Percentiles rank a stretch among this genome's conserved stretches.
Conservation (phyloP, 2,888 invertebrate species). For the Amphipyra berbera region DNA sequence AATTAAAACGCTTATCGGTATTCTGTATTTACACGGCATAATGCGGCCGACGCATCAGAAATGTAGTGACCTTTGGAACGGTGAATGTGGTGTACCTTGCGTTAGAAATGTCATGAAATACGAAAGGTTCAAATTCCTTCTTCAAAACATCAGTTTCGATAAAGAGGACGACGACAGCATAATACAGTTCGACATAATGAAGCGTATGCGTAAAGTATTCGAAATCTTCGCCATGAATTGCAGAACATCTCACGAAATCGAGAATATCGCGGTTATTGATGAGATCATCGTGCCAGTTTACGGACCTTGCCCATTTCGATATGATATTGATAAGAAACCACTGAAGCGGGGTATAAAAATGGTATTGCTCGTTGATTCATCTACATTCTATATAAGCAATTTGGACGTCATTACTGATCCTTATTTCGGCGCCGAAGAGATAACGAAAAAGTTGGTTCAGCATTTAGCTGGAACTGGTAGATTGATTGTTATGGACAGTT, state of each 20-base stretch:
- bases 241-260: conserved; percentile 75
- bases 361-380: conserved; percentile 79
- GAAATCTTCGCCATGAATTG: conserved; percentile 86
- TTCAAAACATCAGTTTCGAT: conserved; percentile 80
- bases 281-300: conserved; percentile 82
- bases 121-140: conserved; percentile 79
- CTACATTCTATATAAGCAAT: conserved; percentile 82
- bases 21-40: conserved; percentile 83
- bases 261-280: conserved; percentile 78
- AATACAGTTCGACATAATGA: conserved; percentile 79
- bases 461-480: conserved; percentile 78
- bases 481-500: conserved; percentile 80
- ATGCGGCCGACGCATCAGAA: conserved; percentile 82
- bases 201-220: conserved; percentile 81
- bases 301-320: conserved; percentile 84
- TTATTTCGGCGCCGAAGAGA: conserved; percentile 75
- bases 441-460: conserved; percentile 76
- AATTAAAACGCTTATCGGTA: conserved; percentile 82
- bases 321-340: conserved; percentile 78
- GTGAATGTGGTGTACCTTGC: conserved; percentile 74
- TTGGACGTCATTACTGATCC: conserved; percentile 82
- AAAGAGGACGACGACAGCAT: conserved; percentile 68
- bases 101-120: conserved; percentile 77
- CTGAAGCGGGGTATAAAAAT: conserved; percentile 81
- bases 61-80: conserved; percentile 80